phyloP scores from a whole-genome alignment of 2,797 vertebrate genomes.

The Pseudochaenichthys georgianus region DNA sequence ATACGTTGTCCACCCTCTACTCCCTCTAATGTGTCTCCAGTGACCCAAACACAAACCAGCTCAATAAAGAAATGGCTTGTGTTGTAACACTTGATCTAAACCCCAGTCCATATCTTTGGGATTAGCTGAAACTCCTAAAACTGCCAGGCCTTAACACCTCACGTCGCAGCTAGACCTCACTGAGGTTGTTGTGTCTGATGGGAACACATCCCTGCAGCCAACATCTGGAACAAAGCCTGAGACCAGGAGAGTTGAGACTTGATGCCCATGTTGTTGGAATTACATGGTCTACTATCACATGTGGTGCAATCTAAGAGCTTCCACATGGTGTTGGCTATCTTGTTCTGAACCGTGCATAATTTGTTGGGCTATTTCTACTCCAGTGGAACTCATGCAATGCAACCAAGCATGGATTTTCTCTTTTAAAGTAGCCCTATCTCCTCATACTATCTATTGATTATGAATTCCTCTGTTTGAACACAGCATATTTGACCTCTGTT shows the following conservation, averaged over 20 bases:
- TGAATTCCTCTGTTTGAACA: not conserved
- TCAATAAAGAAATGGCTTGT: not conserved
- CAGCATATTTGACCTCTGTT: not conserved
- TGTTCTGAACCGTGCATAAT: not conserved
- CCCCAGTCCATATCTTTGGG: not conserved
- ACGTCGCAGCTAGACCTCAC: not conserved
- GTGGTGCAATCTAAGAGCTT: not conserved
- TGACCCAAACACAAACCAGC: not conserved
- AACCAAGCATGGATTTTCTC: not conserved
- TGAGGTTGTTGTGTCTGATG: not conserved
- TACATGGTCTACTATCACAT: not conserved
- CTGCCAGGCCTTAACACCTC: not conserved
- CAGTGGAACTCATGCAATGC: not conserved
- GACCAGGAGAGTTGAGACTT: not conserved
- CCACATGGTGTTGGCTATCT: not conserved
- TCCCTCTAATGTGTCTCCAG: too few species aligned
- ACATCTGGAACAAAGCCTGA: not conserved
- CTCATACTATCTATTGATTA: too few species aligned
- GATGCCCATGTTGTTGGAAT: not conserved
- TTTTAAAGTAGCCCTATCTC: not conserved
- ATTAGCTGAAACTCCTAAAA: not conserved
- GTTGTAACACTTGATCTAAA: not conserved
- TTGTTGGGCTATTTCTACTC: not conserved
- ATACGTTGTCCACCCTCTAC: not conserved
- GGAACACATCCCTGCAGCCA: not conserved